phyloP scores from a whole-genome alignment of 2,888 invertebrate genomes.

The Aradus depressus region DNA sequence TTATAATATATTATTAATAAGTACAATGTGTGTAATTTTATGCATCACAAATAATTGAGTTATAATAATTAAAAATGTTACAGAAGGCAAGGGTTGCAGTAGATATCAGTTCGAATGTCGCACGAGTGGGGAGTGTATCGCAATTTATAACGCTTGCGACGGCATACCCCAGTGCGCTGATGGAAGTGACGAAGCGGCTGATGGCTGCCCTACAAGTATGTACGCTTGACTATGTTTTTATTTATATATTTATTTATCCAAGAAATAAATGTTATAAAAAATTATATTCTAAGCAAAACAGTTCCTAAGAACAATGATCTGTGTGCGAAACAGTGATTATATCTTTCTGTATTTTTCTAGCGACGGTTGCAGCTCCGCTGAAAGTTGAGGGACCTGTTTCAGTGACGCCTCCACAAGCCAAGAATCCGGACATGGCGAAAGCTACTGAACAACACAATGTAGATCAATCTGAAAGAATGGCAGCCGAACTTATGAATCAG shows the following conservation, averaged over 20 bases:
- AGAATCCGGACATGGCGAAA: too few relatives aligned
- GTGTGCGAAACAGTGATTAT: too few relatives aligned
- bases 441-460: conserved; percentile 2
- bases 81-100: conserved; percentile 48
- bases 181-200: conserved; percentile 82
- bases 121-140: conserved; percentile 79
- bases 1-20: too few relatives aligned
- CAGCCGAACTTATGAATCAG: background rate
- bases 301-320: too few relatives aligned
- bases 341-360: background rate
- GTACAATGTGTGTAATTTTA: too few relatives aligned
- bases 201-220: conserved; percentile 59
- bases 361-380: background rate
- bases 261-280: too few relatives aligned
- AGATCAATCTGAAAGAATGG: background rate
- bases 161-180: conserved; percentile 86
- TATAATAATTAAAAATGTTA: background rate
- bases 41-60: too few relatives aligned
- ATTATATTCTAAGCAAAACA: too few relatives aligned
- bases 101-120: conserved; percentile 77
- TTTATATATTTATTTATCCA: too few relatives aligned
- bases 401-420: too few relatives aligned
- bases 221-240: too few relatives aligned
- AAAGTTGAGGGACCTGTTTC: conserved; percentile 8
- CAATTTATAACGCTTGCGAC: conserved; percentile 89